Percentiles rank a stretch among this genome's conserved stretches.
These are phyloP conservation scores for Rousettus leschenaultii DNA, from an alignment of 2,113 vertebrate genomes.

Conservation along the genomic window DNA sequence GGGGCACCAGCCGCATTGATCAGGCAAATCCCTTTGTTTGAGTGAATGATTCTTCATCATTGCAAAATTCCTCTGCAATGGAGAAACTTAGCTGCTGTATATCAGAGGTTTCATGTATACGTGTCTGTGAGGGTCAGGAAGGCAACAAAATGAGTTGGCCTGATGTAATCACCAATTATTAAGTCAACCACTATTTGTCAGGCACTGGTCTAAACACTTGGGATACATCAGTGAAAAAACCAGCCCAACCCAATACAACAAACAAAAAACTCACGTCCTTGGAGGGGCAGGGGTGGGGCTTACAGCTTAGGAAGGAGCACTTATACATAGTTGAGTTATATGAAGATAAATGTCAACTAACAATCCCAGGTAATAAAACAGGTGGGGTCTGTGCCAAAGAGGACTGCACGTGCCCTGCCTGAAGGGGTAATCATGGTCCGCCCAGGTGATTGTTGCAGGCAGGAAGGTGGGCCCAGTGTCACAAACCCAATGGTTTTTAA, in stretches of 20 bases:
- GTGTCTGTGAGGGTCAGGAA: neutral
- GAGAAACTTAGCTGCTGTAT: neutral
- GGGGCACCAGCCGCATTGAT: neutral
- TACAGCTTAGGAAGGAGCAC: neutral
- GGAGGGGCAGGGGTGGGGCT: neutral
- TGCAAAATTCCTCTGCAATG: neutral
- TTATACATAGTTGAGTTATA: neutral
- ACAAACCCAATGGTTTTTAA: neutral
- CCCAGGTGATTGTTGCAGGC: neutral
- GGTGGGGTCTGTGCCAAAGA: neutral
- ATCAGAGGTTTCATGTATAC: neutral
- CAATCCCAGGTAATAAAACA: neutral
- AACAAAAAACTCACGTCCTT: neutral
- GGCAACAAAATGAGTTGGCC: neutral
- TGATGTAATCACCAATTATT: neutral
- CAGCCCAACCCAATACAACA: neutral
- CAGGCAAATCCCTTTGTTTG: neutral
- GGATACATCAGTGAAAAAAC: neutral
- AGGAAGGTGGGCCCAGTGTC: neutral
- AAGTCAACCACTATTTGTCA: neutral
- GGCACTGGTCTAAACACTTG: neutral
- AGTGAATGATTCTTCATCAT: neutral
- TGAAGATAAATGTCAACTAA: neutral
- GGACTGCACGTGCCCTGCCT: neutral
- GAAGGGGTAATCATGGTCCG: neutral